Evolutionary conservation across 1,140 invertebrate species (phyloP), one percentile per base, ranked within the genome.

Genomic region (Pseudomyrmex flavicornis): DNA sequence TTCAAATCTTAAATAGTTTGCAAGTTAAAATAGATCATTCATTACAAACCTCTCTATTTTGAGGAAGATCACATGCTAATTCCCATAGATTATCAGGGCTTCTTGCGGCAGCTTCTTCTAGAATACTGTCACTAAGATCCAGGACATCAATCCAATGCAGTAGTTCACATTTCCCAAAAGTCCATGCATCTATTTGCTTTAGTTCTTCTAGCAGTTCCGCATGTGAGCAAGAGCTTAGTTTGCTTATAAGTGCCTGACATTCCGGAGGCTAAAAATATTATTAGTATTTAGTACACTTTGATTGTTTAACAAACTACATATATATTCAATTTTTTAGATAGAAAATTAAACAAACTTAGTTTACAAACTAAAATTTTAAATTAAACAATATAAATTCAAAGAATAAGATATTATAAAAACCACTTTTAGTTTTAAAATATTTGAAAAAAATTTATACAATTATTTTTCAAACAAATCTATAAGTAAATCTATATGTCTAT

Each of bases 91-190:
- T 96, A 79, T 96, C 96, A 26, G 94, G 94, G 69, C 95, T 95
- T 87, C 95, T 95, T 56, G 96, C 94, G 54, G 96, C 96, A 52
- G 97, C 97, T 91, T 96, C 95, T 90, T 97, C 97, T 84, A 98
- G 94, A 85, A 98, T 97, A 72, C 95, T 95, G 94, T 98, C 98
- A 95, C 97, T 98, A 20, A 96, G 95, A 94, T 98, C 97, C 50
- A 98, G 94, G 5, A 98, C 96, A 95, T 98, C 97, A 72, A 97
- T 97, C 98, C 98, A 98, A 93, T 98, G 97, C 91, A 97, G 97
- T 12, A 98, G 94, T 94, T 98, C 98, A 94, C 97, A 98, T 95
- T 98, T 98, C 76, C 98, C 97, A 94, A 97, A 98, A 50, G 97
- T 97, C 98, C 98, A 98, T 48, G 97, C 96, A 90, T 97, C 97